These are phyloP conservation scores for Andricus curvator DNA, from an alignment of 2,888 invertebrate species.

Conservation along the genomic window DNA sequence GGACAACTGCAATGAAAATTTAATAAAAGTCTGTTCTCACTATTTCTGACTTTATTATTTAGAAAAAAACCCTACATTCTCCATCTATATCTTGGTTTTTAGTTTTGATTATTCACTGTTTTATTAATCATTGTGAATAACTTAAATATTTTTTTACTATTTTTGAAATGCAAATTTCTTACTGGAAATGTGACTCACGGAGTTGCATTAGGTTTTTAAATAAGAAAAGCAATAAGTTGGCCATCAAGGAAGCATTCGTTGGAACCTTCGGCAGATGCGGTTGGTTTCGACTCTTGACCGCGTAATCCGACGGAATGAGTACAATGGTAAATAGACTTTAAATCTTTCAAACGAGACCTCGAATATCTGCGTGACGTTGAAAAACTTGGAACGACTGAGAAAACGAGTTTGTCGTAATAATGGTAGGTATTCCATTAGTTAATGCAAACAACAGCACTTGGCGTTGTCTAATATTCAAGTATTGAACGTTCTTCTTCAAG, in stretches of 20 bases:
- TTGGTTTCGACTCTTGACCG: slow-evolving; percentile 22
- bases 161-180: neutral
- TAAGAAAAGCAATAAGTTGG: slow-evolving; percentile 26
- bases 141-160: neutral
- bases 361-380: slow-evolving; percentile 24
- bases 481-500: slow-evolving; percentile 26
- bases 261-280: slow-evolving; percentile 18
- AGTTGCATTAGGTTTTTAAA: neutral
- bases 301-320: slow-evolving; percentile 39
- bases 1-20: slow-evolving; percentile 59
- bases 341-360: slow-evolving; percentile 31
- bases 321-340: slow-evolving; percentile 31
- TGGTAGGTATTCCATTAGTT: slow-evolving; percentile 44
- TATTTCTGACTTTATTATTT: slow-evolving; percentile 41
- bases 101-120: too few relatives aligned
- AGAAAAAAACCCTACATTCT: neutral
- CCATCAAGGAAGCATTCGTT: slow-evolving; percentile 15
- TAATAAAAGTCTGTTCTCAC: slow-evolving; percentile 70
- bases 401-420: slow-evolving; percentile 45
- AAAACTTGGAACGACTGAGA: slow-evolving; percentile 32
- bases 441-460: slow-evolving; percentile 42
- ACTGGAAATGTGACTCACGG: neutral
- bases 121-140: too few relatives aligned
- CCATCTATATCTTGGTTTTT: too few relatives aligned
- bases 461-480: slow-evolving; percentile 43